phyloP scores from a whole-genome alignment of 2,797 vertebrate species.

The Leptoclinus maculatus region DNA sequence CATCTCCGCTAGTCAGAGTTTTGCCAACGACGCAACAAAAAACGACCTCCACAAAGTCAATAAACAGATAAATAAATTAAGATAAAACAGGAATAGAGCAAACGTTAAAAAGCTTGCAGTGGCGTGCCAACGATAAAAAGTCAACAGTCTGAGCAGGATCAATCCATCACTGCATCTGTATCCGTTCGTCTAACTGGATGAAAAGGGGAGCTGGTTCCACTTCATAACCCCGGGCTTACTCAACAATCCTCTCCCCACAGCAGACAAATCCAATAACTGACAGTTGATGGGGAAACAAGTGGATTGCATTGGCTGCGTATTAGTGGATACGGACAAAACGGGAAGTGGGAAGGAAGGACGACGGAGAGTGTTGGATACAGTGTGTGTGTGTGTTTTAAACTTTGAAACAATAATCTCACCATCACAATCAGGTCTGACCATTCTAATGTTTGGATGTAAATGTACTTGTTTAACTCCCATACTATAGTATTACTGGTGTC shows the following conservation, averaged over 20 bases:
- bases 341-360: not conserved
- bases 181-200: slow-evolving; percentile 52
- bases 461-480: slow-evolving; percentile 6
- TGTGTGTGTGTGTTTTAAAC: slow-evolving; percentile 6
- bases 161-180: slow-evolving; percentile 43
- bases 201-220: slow-evolving; percentile 53
- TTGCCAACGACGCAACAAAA: slow-evolving; percentile 17
- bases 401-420: not conserved
- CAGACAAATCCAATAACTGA: slow-evolving; percentile 55
- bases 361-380: not conserved
- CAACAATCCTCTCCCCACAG: slow-evolving; percentile 38
- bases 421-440: not conserved
- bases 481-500: not conserved
- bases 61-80: not conserved
- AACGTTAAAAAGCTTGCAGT: slow-evolving; percentile 29
- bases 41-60: not conserved
- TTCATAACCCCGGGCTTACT: slow-evolving; percentile 44
- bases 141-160: slow-evolving; percentile 30
- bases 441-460: not conserved
- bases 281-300: slow-evolving; percentile 47
- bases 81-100: slow-evolving; percentile 11
- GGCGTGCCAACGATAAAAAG: not conserved
- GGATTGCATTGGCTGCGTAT: slow-evolving; percentile 22
- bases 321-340: slow-evolving; percentile 13
- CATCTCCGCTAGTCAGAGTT: not conserved